A percentile compares a stretch with the other conserved stretches of the same genome.
These are phyloP conservation scores for Nebria brevicollis DNA, from an alignment of 2,888 invertebrate genomes.

Conservation along the genomic window DNA sequence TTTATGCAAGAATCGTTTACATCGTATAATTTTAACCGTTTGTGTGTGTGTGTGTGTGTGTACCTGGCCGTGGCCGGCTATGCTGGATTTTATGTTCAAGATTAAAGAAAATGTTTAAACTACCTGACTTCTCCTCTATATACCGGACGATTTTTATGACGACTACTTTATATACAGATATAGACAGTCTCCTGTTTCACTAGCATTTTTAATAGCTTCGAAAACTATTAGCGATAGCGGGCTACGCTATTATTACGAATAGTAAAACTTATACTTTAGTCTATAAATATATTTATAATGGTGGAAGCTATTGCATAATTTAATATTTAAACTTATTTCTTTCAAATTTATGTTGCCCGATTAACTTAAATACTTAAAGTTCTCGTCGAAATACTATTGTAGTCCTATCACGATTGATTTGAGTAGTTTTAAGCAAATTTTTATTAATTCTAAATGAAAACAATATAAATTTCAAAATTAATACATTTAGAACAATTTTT, in stretches of 20 bases:
- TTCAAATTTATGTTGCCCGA: neutral
- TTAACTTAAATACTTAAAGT: too few species aligned
- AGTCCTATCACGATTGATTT: too few species aligned
- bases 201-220: neutral
- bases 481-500: too few species aligned
- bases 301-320: neutral
- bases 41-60: neutral
- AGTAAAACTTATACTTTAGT: neutral
- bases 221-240: neutral
- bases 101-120: conserved; percentile 39
- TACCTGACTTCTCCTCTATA: neutral
- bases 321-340: neutral
- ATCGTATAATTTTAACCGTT: conserved; percentile 39
- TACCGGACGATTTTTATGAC: conserved; percentile 7
- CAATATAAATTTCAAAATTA: too few species aligned
- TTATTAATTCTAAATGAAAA: too few species aligned
- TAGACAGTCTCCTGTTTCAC: neutral
- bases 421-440: too few species aligned
- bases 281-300: neutral
- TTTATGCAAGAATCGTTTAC: conserved; percentile 40
- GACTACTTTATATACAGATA: conserved; percentile 7
- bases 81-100: conserved; percentile 30
- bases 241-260: neutral
- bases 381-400: too few species aligned
- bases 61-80: conserved; percentile 17